These are phyloP conservation scores for Gonatopus flavifemur DNA, from an alignment of 1,140 invertebrate genomes.

Conservation along the genomic window DNA sequence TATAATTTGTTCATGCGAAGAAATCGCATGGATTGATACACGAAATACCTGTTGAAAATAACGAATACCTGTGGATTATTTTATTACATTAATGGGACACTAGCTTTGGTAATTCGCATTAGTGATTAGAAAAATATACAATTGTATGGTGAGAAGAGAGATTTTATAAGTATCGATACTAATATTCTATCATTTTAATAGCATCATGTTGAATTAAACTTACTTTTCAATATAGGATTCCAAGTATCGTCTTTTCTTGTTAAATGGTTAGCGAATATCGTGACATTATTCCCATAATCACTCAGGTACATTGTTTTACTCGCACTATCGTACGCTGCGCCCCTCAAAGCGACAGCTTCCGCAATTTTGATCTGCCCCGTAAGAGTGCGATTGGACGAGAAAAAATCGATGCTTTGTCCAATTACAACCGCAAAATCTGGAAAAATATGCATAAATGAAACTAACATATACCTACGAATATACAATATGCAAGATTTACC, in stretches of 20 bases:
- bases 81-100: too few species aligned
- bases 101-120: too few species aligned
- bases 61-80: too few species aligned
- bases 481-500: too few species aligned
- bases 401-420: slow-evolving; percentile 66
- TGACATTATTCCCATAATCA: slow-evolving; percentile 63
- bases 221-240: slow-evolving; percentile 37
- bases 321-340: slow-evolving; percentile 66
- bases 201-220: slow-evolving; percentile 26
- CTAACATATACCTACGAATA: too few species aligned
- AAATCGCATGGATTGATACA: too few species aligned
- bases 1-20: too few species aligned
- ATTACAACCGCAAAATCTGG: slow-evolving; percentile 70
- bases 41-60: too few species aligned
- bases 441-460: slow-evolving; percentile 50
- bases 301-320: slow-evolving; percentile 67
- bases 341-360: slow-evolving; percentile 55
- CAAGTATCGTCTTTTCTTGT: slow-evolving; percentile 37
- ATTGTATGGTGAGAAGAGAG: too few species aligned
- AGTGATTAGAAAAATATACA: too few species aligned
- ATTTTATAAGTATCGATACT: too few species aligned
- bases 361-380: slow-evolving; percentile 51
- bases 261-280: slow-evolving; percentile 65
- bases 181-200: too few species aligned
- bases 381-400: slow-evolving; percentile 60